Percentiles rank a stretch among this genome's conserved stretches.
phyloP scores from a whole-genome alignment of 1,140 invertebrate species.

The Ips typographus region DNA sequence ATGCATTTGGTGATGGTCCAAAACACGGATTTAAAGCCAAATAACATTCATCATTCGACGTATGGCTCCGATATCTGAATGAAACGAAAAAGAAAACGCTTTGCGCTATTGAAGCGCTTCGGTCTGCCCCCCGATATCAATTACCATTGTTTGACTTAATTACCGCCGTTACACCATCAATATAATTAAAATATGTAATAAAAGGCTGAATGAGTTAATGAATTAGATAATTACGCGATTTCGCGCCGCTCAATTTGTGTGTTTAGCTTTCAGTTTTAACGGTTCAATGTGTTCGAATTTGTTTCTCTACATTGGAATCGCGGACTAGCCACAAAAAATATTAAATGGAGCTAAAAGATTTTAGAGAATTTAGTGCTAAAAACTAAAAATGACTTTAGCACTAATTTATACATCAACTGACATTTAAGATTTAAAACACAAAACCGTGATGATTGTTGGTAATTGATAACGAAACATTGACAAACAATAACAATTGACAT shows the following conservation, averaged over 20 bases:
- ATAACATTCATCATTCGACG: background rate
- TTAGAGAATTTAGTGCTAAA: no score
- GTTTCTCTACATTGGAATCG: no score
- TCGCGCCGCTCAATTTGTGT: background rate
- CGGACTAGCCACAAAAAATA: no score
- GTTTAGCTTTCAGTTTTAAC: background rate
- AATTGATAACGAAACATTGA: no score
- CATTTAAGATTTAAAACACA: no score
- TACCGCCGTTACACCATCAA: background rate
- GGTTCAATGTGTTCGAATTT: background rate
- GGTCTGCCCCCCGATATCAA: background rate
- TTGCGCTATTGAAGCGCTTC: background rate
- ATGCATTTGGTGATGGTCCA: background rate
- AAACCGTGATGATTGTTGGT: no score
- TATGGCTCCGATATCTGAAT: background rate
- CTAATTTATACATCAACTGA: no score
- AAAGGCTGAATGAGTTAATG: background rate
- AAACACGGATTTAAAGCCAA: background rate
- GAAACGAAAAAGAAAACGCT: background rate
- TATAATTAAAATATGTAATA: background rate
- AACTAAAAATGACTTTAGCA: no score
- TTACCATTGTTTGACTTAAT: constrained; percentile 3
- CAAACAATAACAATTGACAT: no score
- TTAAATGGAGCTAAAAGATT: no score
- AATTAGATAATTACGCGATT: background rate